Evolutionary conservation across 2,113 vertebrate genomes (phyloP).

Genomic region (Apteryx owenii): DNA sequence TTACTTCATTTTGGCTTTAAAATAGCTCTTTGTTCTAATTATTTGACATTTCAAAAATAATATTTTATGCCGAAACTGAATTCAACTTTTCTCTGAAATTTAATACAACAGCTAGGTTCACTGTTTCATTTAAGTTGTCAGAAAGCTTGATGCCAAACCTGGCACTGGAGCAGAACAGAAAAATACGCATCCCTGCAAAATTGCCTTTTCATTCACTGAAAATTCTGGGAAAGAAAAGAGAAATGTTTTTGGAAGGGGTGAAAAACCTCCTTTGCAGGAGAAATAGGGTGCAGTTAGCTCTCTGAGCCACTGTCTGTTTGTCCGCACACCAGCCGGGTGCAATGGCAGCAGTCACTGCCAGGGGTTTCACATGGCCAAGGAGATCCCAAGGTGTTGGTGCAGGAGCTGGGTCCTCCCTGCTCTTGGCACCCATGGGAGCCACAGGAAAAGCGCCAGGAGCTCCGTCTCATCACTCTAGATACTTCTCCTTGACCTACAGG

Average conservation of each 20-base stretch:
- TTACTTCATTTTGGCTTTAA: not conserved
- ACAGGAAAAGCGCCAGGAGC: not conserved
- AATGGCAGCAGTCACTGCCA: not conserved
- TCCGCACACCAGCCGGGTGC: not conserved
- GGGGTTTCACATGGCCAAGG: too few species aligned
- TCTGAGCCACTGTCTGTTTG: fast-evolving
- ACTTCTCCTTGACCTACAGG: not conserved
- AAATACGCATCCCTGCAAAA: not conserved
- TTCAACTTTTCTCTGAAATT: not conserved
- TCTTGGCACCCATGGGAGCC: not conserved
- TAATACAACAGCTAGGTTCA: not conserved
- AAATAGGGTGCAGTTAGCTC: not conserved
- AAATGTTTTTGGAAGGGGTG: not conserved
- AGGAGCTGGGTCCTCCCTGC: not conserved
- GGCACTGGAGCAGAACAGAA: not conserved
- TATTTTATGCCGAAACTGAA: not conserved
- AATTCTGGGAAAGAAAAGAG: not conserved
- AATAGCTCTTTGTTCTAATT: not conserved
- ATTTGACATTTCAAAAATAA: not conserved
- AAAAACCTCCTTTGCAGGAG: not conserved
- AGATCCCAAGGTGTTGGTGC: not conserved
- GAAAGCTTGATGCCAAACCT: not conserved
- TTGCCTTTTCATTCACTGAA: not conserved
- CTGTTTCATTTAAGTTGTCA: not conserved
- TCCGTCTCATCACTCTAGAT: not conserved